phyloP scores from a whole-genome alignment of 92 coral and sea anemone genomes.

The Scolanthus callimorphus region DNA sequence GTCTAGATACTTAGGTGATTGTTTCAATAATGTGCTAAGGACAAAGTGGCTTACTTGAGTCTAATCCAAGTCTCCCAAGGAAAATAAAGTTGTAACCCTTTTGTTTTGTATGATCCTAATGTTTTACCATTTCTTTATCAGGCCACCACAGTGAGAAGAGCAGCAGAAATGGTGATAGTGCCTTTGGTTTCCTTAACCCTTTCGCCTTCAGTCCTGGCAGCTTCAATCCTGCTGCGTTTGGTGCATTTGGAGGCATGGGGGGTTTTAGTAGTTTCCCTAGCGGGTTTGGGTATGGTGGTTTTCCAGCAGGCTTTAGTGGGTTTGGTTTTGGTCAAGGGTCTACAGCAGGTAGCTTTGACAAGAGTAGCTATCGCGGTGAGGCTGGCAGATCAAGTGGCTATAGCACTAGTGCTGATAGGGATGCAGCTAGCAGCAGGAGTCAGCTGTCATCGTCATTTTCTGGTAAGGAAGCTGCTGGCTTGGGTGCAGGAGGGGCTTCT shows the following conservation, averaged over 20 bases:
- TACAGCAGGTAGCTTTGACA: constrained; percentile 31
- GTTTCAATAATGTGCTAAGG: too few relatives aligned
- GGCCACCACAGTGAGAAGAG: constrained; percentile 34
- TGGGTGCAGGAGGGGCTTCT: constrained; percentile 25
- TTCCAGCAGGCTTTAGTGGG: constrained; percentile 55
- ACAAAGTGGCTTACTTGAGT: background rate
- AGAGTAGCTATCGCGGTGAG: constrained; percentile 34
- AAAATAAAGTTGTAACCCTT: background rate
- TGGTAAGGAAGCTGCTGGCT: constrained; percentile 9
- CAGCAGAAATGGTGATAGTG: constrained; percentile 44
- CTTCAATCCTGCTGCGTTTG: constrained; percentile 70
- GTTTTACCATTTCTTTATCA: constrained; percentile 3
- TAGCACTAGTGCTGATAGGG: constrained; percentile 18
- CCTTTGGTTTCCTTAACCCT: constrained; percentile 32
- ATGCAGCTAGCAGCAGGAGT: constrained; percentile 7
- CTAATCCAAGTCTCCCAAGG: background rate
- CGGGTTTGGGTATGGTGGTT: constrained; percentile 70
- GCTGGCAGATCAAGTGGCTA: constrained; percentile 20
- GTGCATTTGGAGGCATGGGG: constrained; percentile 58
- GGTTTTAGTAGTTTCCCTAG: constrained; percentile 61
- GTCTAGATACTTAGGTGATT: too few relatives aligned
- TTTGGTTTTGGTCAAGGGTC: constrained; percentile 66
- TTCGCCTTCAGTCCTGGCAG: constrained; percentile 53
- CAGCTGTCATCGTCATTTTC: background rate
- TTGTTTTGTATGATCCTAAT: background rate